Base-by-base conservation (phyloP, 2,797 vertebrate genomes). In the Pipistrellus pipistrellus region DNA sequence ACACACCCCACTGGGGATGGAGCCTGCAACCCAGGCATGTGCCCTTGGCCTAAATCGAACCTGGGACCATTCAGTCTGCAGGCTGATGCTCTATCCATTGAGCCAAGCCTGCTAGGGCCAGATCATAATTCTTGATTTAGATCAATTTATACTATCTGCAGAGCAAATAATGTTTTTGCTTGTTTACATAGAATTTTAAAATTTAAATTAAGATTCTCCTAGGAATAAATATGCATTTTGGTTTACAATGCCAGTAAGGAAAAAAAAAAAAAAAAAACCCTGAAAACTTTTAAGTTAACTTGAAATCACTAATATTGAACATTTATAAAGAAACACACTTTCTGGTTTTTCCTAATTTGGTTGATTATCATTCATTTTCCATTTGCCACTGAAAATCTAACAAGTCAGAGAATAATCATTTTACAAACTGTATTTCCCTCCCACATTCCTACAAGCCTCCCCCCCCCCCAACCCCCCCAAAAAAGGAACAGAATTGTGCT, bases 401-500 rank as follows among this genome's bases (percentile, higher is more conserved):
- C 9, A 57, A 94, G 84, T 72, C 75, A 83, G 88, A 96, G 75
- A 97, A 76, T 46, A 77, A 23, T 64, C 85, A 96, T 53, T 92
- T 62, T 71, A 97, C 27, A 78, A 85, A 38, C 12, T 69, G 23
- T 27, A 86, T 18, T n/a, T 27, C 14, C 14, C 2, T 3, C 62
- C 13, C 14, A 14, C 23, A 21, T 21, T 21, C 25, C n/a, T 18
- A 59, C 1, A 2, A 23, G 12, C 59, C n/a, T 11, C 44, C 44
- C 44, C 38, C 38, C 21, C 35, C 21, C 20, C 32, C n/a, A 18
- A 46, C 3, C 10, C 55, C 57, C 25, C n/a, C n/a, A 41, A 8
- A 80, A 73, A 73, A 94, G 0, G 86, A n/a, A 97, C 17, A 96
- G 96, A 90, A 35, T 85, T 94, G 41, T 87, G 94, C 23, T 99